Percentiles rank a stretch among this genome's conserved stretches.
phyloP scores from a whole-genome alignment of 2,888 invertebrate species.

The Rhorus exstirpatorius region DNA sequence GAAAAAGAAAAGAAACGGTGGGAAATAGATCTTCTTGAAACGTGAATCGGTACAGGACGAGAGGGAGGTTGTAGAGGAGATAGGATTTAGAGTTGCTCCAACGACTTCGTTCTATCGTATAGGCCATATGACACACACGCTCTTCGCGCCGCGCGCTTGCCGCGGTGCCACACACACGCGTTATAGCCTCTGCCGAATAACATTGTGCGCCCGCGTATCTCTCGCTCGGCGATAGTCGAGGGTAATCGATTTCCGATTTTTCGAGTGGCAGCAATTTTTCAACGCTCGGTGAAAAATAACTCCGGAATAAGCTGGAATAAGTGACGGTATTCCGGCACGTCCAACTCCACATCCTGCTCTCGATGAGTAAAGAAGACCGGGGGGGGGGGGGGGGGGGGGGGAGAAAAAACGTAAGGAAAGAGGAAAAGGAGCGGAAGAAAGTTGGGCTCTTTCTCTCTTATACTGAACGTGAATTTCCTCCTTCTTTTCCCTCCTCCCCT shows the following conservation, averaged over 20 bases:
- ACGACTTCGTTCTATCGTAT: constrained; percentile 31
- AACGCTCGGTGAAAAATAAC: constrained; percentile 82
- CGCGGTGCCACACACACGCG: constrained; percentile 41
- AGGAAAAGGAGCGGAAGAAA: neutral
- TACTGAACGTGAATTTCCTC: constrained; percentile 31
- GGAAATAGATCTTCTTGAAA: constrained; percentile 39
- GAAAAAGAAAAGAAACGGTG: no score
- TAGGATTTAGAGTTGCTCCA: constrained; percentile 56
- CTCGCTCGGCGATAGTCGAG: constrained; percentile 66
- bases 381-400: no score
- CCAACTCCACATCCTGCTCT: constrained; percentile 52
- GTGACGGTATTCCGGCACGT: constrained; percentile 66
- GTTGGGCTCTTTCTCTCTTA: constrained; percentile 27
- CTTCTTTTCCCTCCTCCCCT: constrained; percentile 8
- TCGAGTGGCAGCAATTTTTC: constrained; percentile 82
- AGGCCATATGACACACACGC: no score
- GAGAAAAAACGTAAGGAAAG: constrained; percentile 32
- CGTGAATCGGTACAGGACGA: neutral
- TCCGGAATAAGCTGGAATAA: constrained; percentile 78
- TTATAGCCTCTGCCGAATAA: constrained; percentile 6
- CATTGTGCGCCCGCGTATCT: constrained; percentile 60
- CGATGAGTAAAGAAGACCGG: neutral
- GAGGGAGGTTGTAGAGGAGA: constrained; percentile 8
- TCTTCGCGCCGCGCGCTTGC: constrained; percentile 5
- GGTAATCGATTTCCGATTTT: constrained; percentile 84